Evolutionary conservation across 2,888 invertebrate genomes (phyloP).

Genomic region (Boloria selene): DNA sequence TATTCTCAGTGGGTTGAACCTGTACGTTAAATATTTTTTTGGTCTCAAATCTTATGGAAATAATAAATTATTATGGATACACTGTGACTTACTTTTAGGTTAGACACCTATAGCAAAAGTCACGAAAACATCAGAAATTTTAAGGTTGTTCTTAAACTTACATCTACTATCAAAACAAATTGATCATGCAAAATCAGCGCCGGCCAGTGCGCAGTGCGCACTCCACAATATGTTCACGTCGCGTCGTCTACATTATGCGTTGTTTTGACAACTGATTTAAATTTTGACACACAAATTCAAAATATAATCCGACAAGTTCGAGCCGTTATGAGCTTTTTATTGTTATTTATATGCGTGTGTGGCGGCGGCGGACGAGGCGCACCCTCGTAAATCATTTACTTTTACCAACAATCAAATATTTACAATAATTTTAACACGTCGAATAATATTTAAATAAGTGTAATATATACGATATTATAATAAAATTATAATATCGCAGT

Average conservation of each 20-base stretch:
- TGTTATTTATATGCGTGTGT: conserved; percentile 17
- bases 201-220: too few species aligned
- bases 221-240: too few species aligned
- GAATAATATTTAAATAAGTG: conserved; percentile 6
- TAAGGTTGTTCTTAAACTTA: too few species aligned
- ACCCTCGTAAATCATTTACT: conserved; percentile 17
- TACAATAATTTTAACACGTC: background rate
- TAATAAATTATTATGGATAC: too few species aligned
- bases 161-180: too few species aligned
- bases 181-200: too few species aligned
- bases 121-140: too few species aligned
- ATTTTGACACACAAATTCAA: conserved; percentile 23
- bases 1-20: too few species aligned
- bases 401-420: conserved; percentile 4
- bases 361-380: background rate
- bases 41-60: too few species aligned
- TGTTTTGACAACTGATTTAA: conserved; percentile 28
- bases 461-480: conserved; percentile 1
- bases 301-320: conserved; percentile 16
- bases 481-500: conserved; percentile 16
- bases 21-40: too few species aligned
- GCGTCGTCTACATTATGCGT: conserved; percentile 2
- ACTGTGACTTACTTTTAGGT: too few species aligned
- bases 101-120: too few species aligned
- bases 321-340: conserved; percentile 19